phyloP scores from a whole-genome alignment of 2,888 invertebrate genomes.

The Xylophagus ater region DNA sequence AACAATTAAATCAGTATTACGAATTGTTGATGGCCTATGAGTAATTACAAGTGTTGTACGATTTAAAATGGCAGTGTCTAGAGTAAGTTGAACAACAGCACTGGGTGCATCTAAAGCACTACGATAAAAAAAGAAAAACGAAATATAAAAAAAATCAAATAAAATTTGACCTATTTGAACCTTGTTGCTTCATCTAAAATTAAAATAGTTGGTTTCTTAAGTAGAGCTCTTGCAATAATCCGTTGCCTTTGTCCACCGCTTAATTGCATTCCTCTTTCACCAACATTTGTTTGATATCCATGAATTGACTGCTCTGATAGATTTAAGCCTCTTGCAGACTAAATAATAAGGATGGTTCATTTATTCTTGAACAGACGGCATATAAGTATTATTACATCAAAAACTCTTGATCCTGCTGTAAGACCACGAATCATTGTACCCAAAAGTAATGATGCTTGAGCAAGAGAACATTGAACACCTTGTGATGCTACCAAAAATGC shows the following conservation, averaged over 20 bases:
- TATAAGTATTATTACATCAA: too few relatives aligned
- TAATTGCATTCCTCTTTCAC: too few relatives aligned
- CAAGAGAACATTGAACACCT: constrained; percentile 84
- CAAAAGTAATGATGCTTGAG: constrained; percentile 81
- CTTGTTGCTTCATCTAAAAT: constrained; percentile 93
- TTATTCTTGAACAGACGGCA: too few relatives aligned
- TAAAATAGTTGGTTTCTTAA: too few relatives aligned
- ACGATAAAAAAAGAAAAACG: constrained; percentile 21
- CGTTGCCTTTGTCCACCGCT: too few relatives aligned
- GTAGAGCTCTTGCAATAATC: too few relatives aligned
- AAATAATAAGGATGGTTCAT: too few relatives aligned
- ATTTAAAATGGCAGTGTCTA: constrained; percentile 72
- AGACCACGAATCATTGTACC: constrained; percentile 81
- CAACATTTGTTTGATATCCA: too few relatives aligned
- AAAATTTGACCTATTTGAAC: constrained; percentile 42
- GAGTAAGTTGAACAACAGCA: constrained; percentile 74
- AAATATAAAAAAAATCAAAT: too few relatives aligned
- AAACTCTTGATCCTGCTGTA: constrained; percentile 81
- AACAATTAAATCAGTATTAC: constrained; percentile 83
- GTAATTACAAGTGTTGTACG: constrained; percentile 93
- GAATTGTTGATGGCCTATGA: constrained; percentile 83
- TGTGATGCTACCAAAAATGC: constrained; percentile 92
- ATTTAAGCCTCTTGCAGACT: too few relatives aligned
- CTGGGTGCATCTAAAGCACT: constrained; percentile 90
- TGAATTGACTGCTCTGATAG: too few relatives aligned